Conservation (phyloP, 2,888 invertebrate species). For the Isoperla grammatica region DNA sequence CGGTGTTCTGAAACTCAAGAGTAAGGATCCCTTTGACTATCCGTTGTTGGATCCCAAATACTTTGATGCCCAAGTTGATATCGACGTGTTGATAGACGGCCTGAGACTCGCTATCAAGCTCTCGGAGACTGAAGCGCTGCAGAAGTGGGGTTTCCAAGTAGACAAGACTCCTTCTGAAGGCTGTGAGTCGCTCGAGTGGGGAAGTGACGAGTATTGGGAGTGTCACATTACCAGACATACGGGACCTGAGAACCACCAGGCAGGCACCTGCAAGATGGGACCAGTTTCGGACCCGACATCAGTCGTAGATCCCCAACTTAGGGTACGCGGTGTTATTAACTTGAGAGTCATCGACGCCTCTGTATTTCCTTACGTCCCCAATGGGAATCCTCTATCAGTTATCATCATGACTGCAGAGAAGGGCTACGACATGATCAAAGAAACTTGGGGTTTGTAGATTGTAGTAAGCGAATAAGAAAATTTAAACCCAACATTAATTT, state of each 20-base stretch:
- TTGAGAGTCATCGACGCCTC: constrained; percentile 65
- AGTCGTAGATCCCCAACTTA: constrained; percentile 42
- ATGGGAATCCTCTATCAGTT: constrained; percentile 64
- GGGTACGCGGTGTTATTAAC: constrained; percentile 58
- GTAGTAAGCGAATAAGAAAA: too few species aligned
- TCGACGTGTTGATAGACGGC: constrained; percentile 38
- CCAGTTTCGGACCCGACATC: constrained; percentile 37
- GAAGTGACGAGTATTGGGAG: constrained; percentile 35
- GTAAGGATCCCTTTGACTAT: constrained; percentile 45
- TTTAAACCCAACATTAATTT: too few species aligned
- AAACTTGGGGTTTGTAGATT: constrained; percentile 34
- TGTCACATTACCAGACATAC: constrained; percentile 34
- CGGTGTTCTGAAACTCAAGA: constrained; percentile 41
- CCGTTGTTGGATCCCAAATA: constrained; percentile 51
- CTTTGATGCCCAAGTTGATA: constrained; percentile 43
- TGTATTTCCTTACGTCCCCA: constrained; percentile 57
- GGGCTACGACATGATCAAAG: constrained; percentile 59
- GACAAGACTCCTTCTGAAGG: constrained; percentile 45
- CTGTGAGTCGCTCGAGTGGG: constrained; percentile 31
- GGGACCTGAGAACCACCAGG: constrained; percentile 36
- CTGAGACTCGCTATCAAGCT: constrained; percentile 33
- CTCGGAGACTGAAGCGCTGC: neutral
- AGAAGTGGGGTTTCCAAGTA: constrained; percentile 12
- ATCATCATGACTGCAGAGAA: constrained; percentile 63
- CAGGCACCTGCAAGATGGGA: constrained; percentile 41